phyloP scores from a whole-genome alignment of 2,888 invertebrate genomes.

The Cantharis rufa region DNA sequence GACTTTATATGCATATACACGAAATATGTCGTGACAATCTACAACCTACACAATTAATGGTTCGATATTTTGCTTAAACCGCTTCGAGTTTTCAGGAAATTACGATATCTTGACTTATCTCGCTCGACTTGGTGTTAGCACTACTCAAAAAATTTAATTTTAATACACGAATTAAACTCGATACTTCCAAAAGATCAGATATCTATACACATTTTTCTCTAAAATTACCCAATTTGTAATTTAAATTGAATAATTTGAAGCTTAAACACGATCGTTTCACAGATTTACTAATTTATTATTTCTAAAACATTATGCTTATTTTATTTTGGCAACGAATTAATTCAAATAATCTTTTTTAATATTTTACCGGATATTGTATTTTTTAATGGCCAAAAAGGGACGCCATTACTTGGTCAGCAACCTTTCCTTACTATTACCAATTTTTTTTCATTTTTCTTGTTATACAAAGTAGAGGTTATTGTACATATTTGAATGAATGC shows the following conservation, averaged over 20 bases:
- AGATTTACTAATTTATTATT: neutral
- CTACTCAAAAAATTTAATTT: neutral
- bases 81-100: neutral
- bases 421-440: neutral
- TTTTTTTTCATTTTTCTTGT: neutral
- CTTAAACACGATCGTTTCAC: neutral
- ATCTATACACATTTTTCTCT: neutral
- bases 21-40: conserved; percentile 39
- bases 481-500: neutral
- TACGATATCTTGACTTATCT: neutral
- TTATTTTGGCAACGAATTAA: neutral
- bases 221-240: neutral
- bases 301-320: neutral
- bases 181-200: neutral
- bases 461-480: neutral
- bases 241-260: conserved; percentile 1
- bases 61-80: conserved; percentile 26
- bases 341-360: neutral
- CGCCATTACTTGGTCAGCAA: neutral
- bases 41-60: conserved; percentile 33
- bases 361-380: neutral
- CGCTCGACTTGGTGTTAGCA: neutral
- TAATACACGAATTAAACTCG: neutral
- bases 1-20: conserved; percentile 37
- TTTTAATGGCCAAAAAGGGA: neutral